Percentiles rank a stretch among this genome's conserved stretches.
Evolutionary conservation across 2,113 vertebrate species (phyloP).

Genomic region (Peromyscus polionotus): DNA sequence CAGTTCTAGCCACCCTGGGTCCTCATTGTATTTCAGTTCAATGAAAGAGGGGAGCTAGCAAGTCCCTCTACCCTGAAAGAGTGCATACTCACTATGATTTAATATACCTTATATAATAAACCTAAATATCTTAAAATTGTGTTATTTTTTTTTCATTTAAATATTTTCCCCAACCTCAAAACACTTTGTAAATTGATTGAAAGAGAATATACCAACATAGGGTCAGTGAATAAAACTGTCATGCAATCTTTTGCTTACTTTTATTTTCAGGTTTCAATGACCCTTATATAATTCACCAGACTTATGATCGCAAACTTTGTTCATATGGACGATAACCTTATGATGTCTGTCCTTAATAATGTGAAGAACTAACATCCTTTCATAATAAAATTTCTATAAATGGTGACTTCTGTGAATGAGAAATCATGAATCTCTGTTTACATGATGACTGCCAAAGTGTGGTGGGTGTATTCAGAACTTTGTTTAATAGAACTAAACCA

Average conservation of each 20-base stretch:
- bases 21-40: not conserved
- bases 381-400: slow-evolving; percentile 23
- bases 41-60: not conserved
- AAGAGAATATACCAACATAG: not conserved
- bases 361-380: not conserved
- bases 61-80: not conserved
- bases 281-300: not conserved
- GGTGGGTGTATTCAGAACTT: not conserved
- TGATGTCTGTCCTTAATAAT: not conserved
- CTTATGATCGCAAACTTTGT: not conserved
- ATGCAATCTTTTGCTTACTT: not conserved
- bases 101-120: not conserved
- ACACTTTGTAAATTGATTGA: not conserved
- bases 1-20: not conserved
- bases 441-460: not conserved
- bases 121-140: not conserved
- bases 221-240: not conserved
- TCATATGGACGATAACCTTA: not conserved
- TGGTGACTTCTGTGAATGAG: not conserved
- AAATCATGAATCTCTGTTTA: not conserved
- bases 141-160: not conserved
- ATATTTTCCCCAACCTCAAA: slow-evolving; percentile 2
- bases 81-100: not conserved
- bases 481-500: not conserved
- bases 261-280: slow-evolving; percentile 42